phyloP scores from a whole-genome alignment of 2,888 invertebrate genomes.

The Calliphora vomitoria region DNA sequence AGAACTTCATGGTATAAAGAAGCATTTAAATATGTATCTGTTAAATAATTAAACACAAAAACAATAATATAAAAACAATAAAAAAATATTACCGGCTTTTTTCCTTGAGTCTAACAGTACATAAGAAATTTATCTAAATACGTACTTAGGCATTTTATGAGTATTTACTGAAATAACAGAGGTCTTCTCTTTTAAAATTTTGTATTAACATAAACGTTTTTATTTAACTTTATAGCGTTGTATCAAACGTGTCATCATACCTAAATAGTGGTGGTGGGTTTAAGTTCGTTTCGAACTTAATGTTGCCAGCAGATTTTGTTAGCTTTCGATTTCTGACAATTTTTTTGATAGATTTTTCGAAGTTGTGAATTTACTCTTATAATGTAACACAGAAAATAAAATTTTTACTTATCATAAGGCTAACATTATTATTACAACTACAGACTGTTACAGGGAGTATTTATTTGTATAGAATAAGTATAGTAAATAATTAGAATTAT shows the following conservation, averaged over 20 bases:
- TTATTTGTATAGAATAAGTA: too few relatives aligned
- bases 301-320: neutral
- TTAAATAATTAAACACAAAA: neutral
- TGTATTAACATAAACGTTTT: neutral
- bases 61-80: neutral
- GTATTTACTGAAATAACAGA: neutral
- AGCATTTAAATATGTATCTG: neutral
- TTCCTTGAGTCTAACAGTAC: slow-evolving; percentile 7
- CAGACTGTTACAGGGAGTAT: too few relatives aligned
- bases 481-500: too few relatives aligned
- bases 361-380: neutral
- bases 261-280: neutral
- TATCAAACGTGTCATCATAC: neutral
- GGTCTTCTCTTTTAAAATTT: neutral
- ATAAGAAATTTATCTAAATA: slow-evolving; percentile 40
- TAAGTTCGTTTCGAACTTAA: slow-evolving; percentile 11
- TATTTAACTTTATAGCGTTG: neutral
- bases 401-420: too few relatives aligned
- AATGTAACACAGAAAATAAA: neutral
- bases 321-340: neutral
- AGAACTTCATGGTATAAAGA: too few relatives aligned
- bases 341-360: neutral
- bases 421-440: too few relatives aligned
- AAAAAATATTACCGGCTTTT: slow-evolving; percentile 50
- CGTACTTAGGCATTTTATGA: neutral